These are phyloP conservation scores for Nomada lathburiana DNA, from an alignment of 2,888 invertebrate species.

Conservation along the genomic window DNA sequence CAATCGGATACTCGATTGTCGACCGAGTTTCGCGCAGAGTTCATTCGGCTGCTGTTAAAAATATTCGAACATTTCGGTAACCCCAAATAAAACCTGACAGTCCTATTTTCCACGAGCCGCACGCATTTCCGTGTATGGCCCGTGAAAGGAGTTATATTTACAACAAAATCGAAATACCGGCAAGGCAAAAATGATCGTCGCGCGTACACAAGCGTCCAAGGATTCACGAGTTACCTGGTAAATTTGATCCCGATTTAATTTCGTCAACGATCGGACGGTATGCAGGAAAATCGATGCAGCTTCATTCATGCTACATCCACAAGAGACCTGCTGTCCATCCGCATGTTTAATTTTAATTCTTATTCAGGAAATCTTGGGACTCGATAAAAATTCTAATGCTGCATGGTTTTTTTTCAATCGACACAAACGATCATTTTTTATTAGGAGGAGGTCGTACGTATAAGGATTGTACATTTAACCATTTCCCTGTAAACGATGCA, in stretches of 20 bases:
- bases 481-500: no score
- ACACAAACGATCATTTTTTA: slow-evolving; percentile 32
- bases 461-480: no score
- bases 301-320: neutral
- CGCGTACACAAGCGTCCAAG: neutral
- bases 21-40: slow-evolving; percentile 21
- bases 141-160: neutral
- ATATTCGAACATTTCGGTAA: neutral
- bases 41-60: slow-evolving; percentile 34
- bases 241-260: slow-evolving; percentile 17
- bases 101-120: neutral
- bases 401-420: slow-evolving; percentile 38
- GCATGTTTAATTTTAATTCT: slow-evolving; percentile 60
- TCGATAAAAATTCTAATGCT: slow-evolving; percentile 33
- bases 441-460: no score
- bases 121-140: neutral
- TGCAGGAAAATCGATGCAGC: slow-evolving; percentile 20
- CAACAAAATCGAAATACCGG: no score
- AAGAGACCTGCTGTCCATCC: slow-evolving; percentile 6
- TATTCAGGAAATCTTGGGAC: slow-evolving; percentile 16
- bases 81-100: neutral
- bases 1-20: slow-evolving; percentile 3
- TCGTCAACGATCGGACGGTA: slow-evolving; percentile 30
- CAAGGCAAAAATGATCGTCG: neutral
- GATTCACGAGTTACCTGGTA: neutral